phyloP scores from a whole-genome alignment of 2,888 invertebrate species.

The Morpho achilles region DNA sequence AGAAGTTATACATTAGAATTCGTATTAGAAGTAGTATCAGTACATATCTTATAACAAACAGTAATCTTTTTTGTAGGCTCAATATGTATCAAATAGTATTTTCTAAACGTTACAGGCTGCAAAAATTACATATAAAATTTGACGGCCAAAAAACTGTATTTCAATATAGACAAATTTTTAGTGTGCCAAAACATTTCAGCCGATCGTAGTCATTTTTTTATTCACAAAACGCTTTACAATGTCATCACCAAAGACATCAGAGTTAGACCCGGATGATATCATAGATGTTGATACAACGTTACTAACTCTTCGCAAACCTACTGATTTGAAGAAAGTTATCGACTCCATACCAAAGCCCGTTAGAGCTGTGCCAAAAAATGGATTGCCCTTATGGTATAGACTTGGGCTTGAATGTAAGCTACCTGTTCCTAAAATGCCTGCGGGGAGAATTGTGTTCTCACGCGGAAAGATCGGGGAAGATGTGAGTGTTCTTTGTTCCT shows the following conservation, averaged over 20 bases:
- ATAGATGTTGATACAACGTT: slow-evolving; percentile 53
- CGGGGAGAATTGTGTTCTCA: slow-evolving; percentile 66
- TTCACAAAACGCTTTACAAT: not conserved
- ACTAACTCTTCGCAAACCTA: slow-evolving; percentile 67
- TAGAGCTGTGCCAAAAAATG: slow-evolving; percentile 68
- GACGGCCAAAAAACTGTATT: slow-evolving; percentile 10
- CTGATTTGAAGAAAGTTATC: slow-evolving; percentile 65
- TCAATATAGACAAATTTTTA: slow-evolving; percentile 24
- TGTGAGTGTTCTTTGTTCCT: slow-evolving; percentile 44
- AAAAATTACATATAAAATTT: slow-evolving; percentile 8
- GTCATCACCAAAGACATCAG: slow-evolving; percentile 22
- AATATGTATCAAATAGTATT: no score
- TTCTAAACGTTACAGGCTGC: not conserved
- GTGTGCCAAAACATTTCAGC: slow-evolving; percentile 12
- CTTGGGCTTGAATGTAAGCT: slow-evolving; percentile 75
- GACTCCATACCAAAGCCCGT: slow-evolving; percentile 68
- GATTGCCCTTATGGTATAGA: slow-evolving; percentile 73
- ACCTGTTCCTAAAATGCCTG: slow-evolving; percentile 74
- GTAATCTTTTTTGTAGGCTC: no score
- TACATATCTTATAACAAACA: no score
- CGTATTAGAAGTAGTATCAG: no score
- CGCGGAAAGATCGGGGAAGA: slow-evolving; percentile 76
- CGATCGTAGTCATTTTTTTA: not conserved
- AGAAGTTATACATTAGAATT: no score
- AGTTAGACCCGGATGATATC: slow-evolving; percentile 43